Base-by-base conservation (phyloP, 1,140 invertebrate species). In the Leucophenga varia region DNA sequence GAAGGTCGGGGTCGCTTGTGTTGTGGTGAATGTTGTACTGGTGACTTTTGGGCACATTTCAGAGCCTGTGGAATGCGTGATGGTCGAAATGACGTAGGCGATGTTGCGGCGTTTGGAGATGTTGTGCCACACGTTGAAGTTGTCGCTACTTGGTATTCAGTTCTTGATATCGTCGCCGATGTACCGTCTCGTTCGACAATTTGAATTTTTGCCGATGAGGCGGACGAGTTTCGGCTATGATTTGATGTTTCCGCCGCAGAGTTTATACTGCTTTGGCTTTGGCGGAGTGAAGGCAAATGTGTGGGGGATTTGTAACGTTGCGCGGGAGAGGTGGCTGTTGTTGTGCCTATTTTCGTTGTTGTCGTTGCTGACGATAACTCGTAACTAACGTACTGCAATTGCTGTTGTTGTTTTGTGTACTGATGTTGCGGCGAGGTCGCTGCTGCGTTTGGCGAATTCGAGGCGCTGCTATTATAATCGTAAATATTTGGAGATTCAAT, bases 401-500 rank as follows among this genome's bases (percentile, higher is more conserved):
- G 21, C 21, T 28, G 39, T 9, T 41, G 39, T 9, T 41, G 39
- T 31, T 36, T 36, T 6, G 5, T 36, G 34, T 36, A n/a, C 17
- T 14, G 34, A 36, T 36, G 9, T 17, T 37, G 35, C 6, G 16
- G 35, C 19, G 40, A 49, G 12, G 41, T 36, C 21, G 46, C 7
- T 35, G 32, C 13, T 44, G 42, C 18, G 34, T 41, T 59, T 45
- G 31, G 48, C 39, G 47, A 40, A 22, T 59, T 35, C 34, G 43
- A 65, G 14, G 47, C 44, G 32, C 55, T 55, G 54, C 55, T 57
- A 40, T 61, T 64, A 25, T 74, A 71, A 51, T 74, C 71, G 47
- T 69, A 74, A 22, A 74, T 74, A 47, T 74, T 71, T 32, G 59
- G 59, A 59, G 73, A 76, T 61, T 76, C 74, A 52, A 72, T 67